These are phyloP conservation scores for Arctia plantaginis DNA, from an alignment of 2,888 invertebrate species.

Conservation along the genomic window DNA sequence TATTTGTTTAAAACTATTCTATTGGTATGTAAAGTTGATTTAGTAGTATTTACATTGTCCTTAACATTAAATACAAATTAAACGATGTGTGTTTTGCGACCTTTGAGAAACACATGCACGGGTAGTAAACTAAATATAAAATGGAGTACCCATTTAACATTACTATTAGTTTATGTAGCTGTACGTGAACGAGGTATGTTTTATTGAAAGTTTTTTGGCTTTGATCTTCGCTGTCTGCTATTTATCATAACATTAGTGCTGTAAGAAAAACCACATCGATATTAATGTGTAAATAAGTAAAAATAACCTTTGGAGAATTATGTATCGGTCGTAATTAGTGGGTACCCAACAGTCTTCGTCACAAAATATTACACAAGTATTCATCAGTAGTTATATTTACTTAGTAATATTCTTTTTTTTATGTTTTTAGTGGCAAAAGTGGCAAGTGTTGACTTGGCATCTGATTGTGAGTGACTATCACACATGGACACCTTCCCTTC, in stretches of 20 bases:
- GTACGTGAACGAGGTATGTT: conserved; percentile 37
- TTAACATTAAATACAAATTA: not conserved
- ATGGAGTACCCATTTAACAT: conserved; percentile 44
- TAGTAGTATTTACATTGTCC: not conserved
- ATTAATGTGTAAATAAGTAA: conserved; percentile 12
- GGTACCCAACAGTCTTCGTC: not conserved
- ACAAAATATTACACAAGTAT: not conserved
- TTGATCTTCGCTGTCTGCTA: conserved; percentile 40
- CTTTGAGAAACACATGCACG: conserved; percentile 13
- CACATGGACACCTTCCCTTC: too few relatives aligned
- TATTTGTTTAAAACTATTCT: not conserved
- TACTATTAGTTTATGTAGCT: conserved; percentile 34
- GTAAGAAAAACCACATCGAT: conserved; percentile 17
- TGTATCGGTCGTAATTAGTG: not conserved
- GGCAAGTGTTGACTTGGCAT: too few relatives aligned
- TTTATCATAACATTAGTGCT: conserved; percentile 40
- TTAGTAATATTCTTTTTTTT: not conserved
- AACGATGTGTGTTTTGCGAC: not conserved
- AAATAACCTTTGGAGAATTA: conserved; percentile 10
- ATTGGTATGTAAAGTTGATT: not conserved
- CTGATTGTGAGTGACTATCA: too few relatives aligned
- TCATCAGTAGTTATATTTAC: not conserved
- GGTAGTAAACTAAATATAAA: conserved; percentile 38
- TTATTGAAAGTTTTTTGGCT: conserved; percentile 37
- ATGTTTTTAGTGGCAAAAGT: not conserved